Percentiles rank a stretch among this genome's conserved stretches.
Conservation (phyloP, 2,888 invertebrate species). For the Noctua janthe region DNA sequence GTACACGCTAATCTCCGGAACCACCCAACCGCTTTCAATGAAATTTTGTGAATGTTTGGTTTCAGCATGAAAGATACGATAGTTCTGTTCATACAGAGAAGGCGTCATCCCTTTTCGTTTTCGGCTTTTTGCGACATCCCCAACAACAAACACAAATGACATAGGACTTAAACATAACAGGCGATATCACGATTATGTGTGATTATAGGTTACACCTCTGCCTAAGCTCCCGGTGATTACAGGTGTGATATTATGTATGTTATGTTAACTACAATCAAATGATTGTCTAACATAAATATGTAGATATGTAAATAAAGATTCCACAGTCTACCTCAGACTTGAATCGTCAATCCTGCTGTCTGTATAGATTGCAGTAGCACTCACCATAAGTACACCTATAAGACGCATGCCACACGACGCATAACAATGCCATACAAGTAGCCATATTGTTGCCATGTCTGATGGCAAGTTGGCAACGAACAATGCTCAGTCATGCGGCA, state of each 20-base stretch:
- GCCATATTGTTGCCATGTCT: constrained; percentile 42
- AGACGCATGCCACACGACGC: constrained; percentile 10
- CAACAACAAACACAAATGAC: not conserved
- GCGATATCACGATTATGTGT: too few species aligned
- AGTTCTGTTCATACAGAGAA: not conserved
- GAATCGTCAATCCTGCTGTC: not conserved
- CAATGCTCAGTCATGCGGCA: constrained; percentile 18
- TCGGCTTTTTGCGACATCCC: not conserved
- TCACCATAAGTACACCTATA: not conserved
- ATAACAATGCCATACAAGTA: constrained; percentile 21
- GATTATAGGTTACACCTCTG: not conserved
- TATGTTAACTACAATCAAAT: not conserved
- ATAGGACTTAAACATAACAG: too few species aligned
- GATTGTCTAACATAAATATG: constrained; percentile 1
- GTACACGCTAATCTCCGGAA: too few species aligned
- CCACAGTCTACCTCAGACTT: not conserved
- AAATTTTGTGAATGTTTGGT: too few species aligned
- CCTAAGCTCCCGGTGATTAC: not conserved
- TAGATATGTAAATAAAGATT: constrained; percentile 11
- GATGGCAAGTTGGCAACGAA: constrained; percentile 35
- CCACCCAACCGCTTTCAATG: too few species aligned
- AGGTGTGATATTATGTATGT: not conserved
- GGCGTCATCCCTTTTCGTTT: not conserved
- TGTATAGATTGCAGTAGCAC: not conserved
- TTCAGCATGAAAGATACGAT: too few species aligned